These are phyloP conservation scores for Dasyornis broadbenti DNA, from an alignment of 2,113 vertebrate genomes.

Conservation along the genomic window DNA sequence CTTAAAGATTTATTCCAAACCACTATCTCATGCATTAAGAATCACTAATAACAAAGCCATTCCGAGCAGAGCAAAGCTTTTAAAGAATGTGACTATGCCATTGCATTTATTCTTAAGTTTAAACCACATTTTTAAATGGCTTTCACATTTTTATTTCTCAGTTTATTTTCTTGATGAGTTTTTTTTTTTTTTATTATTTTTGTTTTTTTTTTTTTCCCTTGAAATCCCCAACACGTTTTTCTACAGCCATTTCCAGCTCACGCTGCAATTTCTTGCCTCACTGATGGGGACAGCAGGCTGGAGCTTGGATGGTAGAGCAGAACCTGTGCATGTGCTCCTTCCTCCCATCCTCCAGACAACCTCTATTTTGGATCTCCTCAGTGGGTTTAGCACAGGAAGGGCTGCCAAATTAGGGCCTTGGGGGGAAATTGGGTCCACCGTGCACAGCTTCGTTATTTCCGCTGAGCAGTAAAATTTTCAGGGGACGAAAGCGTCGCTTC, in stretches of 20 bases:
- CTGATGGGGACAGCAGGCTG: background rate
- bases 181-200: background rate
- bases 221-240: background rate
- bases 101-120: constrained; percentile 55
- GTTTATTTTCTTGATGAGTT: background rate
- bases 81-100: constrained; percentile 50
- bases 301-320: background rate
- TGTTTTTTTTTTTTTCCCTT: background rate
- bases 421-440: background rate
- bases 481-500: background rate
- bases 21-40: constrained; percentile 76
- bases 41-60: constrained; percentile 68
- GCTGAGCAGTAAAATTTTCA: background rate
- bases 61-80: constrained; percentile 69
- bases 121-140: constrained; percentile 27
- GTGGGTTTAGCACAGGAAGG: background rate
- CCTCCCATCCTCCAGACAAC: background rate
- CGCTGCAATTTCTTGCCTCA: background rate
- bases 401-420: background rate
- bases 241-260: background rate
- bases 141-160: constrained; percentile 56
- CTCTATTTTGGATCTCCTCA: background rate
- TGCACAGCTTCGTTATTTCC: background rate
- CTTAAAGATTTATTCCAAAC: constrained; percentile 81
- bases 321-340: background rate